Conservation (phyloP, 2,113 vertebrate species). For the Ardeotis arabs region DNA sequence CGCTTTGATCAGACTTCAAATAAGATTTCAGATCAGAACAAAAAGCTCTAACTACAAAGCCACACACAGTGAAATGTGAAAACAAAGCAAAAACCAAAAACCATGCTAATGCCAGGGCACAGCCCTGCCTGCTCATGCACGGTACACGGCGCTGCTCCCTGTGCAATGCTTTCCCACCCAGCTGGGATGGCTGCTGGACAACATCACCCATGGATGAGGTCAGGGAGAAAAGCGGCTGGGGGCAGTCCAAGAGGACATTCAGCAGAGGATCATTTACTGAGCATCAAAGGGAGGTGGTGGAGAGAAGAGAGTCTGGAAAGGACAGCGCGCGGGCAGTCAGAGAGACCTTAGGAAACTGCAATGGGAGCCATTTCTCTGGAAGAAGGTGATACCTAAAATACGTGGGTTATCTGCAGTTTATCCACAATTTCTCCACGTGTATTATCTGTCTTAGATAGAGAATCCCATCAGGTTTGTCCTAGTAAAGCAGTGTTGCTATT, state of each 20-base stretch:
- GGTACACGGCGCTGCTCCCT: accelerated
- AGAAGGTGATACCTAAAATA: background rate
- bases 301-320: background rate
- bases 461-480: background rate
- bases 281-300: too few species aligned
- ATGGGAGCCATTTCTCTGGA: background rate
- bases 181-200: background rate
- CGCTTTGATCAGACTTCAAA: background rate
- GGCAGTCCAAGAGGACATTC: too few species aligned
- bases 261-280: too few species aligned
- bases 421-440: background rate
- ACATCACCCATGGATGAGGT: background rate
- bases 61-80: background rate
- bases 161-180: too few species aligned
- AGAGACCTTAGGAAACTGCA: background rate
- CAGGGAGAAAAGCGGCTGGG: background rate
- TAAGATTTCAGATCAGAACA: background rate
- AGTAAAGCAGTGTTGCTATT: background rate
- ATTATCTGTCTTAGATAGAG: background rate
- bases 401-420: background rate
- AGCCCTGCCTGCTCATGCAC: background rate
- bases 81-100: background rate
- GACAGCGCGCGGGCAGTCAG: accelerated
- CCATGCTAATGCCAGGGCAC: too few species aligned
- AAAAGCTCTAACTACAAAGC: background rate